phyloP scores from a whole-genome alignment of 2,888 invertebrate species.

The Luperina nickerlii region DNA sequence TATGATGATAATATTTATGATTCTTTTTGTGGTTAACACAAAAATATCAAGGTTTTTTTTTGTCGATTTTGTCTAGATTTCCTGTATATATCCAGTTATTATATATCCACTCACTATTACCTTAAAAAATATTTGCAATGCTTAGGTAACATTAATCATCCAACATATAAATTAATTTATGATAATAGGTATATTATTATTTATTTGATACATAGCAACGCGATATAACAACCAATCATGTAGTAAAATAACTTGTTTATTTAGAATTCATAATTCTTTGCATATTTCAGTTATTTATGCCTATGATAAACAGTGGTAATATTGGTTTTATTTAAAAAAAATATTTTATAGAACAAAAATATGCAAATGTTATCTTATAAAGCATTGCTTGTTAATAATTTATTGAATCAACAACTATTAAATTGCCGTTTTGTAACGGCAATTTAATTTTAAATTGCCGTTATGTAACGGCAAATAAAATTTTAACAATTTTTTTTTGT shows the following conservation, averaged over 20 bases:
- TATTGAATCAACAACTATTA: no score
- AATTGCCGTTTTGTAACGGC: neutral
- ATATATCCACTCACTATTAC: neutral
- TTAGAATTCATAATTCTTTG: neutral
- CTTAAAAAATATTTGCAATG: conserved; percentile 12
- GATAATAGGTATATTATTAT: neutral
- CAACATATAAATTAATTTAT: conserved; percentile 3
- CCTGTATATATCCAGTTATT: conserved; percentile 8
- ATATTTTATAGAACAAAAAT: neutral
- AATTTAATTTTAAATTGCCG: no score
- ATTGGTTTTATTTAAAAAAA: neutral
- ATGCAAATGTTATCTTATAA: neutral
- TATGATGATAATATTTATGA: no score
- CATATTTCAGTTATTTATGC: neutral
- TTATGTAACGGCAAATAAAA: no score
- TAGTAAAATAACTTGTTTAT: neutral
- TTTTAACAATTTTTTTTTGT: no score
- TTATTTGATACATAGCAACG: no score
- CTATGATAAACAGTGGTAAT: no score
- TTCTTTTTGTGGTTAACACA: no score
- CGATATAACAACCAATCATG: neutral
- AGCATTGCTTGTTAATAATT: neutral
- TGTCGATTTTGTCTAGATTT: conserved; percentile 6
- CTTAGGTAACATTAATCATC: neutral
- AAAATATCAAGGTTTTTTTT: conserved; percentile 2